Conservation (phyloP, 2,888 invertebrate genomes). For the Xylocampa areola region DNA sequence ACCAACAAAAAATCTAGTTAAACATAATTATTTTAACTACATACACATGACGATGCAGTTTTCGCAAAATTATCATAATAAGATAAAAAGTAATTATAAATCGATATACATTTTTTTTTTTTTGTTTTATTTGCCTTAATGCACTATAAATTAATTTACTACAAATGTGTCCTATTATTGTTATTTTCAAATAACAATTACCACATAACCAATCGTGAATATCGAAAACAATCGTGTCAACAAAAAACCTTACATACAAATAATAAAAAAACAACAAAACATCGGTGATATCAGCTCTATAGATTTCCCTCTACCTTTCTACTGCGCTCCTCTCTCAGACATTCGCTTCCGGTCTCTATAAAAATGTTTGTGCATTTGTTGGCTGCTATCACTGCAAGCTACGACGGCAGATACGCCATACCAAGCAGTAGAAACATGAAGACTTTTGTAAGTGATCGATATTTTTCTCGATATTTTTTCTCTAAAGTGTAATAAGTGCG, state of each 20-base stretch:
- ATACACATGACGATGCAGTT: neutral
- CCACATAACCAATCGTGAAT: constrained; percentile 1
- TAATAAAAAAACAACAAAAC: constrained; percentile 18
- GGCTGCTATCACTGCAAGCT: constrained; percentile 77
- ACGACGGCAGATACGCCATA: constrained; percentile 67
- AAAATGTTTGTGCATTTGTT: constrained; percentile 81
- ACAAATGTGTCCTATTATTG: neutral
- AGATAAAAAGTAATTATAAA: neutral
- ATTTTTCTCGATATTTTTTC: constrained; percentile 31
- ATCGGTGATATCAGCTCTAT: constrained; percentile 68
- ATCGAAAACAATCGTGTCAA: constrained; percentile 21
- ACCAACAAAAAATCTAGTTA: neutral
- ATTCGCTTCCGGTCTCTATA: constrained; percentile 86
- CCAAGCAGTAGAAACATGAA: constrained; percentile 82
- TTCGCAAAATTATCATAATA: neutral
- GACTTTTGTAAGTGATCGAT: constrained; percentile 81
- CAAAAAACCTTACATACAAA: neutral
- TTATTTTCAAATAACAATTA: neutral
- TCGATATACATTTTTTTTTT: neutral
- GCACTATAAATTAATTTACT: too few species aligned
- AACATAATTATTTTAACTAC: neutral
- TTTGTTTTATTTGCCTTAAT: neutral
- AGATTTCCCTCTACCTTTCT: constrained; percentile 78
- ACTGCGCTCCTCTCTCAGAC: constrained; percentile 69
- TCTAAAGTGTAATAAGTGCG: constrained; percentile 43